Evolutionary conservation across 2,888 invertebrate species (phyloP), one percentile per base, ranked within the genome.

Genomic region (Junonia oenone): DNA sequence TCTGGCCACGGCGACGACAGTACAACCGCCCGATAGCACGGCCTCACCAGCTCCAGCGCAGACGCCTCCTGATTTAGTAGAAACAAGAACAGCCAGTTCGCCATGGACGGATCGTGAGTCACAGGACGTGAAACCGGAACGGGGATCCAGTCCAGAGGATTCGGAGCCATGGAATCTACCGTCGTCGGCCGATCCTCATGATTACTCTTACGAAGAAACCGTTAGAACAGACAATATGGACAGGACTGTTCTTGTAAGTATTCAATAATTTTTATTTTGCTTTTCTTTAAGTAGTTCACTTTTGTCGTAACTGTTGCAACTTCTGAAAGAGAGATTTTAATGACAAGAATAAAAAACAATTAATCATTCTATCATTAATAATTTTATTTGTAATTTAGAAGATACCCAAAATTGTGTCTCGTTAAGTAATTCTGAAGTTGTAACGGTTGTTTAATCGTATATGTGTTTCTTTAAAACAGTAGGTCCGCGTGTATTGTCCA

Each of bases 221-320:
- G 87, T 83, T 54, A 78, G 85, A 11, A 69, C 81, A 2, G 88
- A 86, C 61, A 81, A 80, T 64, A 74, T 88, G 78, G 83, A 86
- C 49, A 72, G 89, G 40, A 90, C 90, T 53, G 90, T 90, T 49
- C 79, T 90, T 64, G 90, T 90, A 71, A 89, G 90, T 87, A 64
- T 52, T 27, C 26, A n/a, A 14, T 33, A 29, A 14, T 14, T 13
- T 46, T 63, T 19, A 6, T 26, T 45, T 56, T 51, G 14, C 33
- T 19, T 61, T 11, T 33, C 29, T 13, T 19, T 17, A 38, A 19
- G 27, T 38, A 51, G 31, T 51, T 27, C 31, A 13, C 19, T 17
- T n/a, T 29, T 45, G 37, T 35, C 13, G 31, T 9, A 11, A 48
- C n/a, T 46, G 43, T 37, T 52, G n/a, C 47, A 49, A 45, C 40